These are phyloP conservation scores for Pseudomyrmex sp. DNA, from an alignment of 1,140 invertebrate species.

Conservation along the genomic window DNA sequence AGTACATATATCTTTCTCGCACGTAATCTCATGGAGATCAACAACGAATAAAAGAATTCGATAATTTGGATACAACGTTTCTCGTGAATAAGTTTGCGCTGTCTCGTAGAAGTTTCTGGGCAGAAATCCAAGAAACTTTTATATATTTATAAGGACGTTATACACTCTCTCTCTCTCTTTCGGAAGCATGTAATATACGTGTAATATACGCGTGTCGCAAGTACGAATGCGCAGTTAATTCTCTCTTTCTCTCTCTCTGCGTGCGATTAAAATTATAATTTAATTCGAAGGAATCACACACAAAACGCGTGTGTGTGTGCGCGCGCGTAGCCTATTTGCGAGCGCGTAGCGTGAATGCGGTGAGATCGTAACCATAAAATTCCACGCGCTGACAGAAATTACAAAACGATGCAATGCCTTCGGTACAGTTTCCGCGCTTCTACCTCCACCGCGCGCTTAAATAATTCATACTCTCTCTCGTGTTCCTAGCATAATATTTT, in stretches of 20 bases:
- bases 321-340: constrained; percentile 61
- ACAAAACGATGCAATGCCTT: constrained; percentile 61
- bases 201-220: neutral
- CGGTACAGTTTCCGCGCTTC: constrained; percentile 62
- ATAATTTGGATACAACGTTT: neutral
- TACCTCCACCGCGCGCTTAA: constrained; percentile 58
- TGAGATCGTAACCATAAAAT: constrained; percentile 66
- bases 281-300: constrained; percentile 68
- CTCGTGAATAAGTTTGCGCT: no score
- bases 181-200: no score
- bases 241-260: neutral
- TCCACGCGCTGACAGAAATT: constrained; percentile 61
- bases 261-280: constrained; percentile 73
- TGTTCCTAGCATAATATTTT: constrained; percentile 65
- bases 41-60: neutral
- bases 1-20: neutral
- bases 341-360: constrained; percentile 17
- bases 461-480: constrained; percentile 67
- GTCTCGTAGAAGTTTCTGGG: no score
- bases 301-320: no score
- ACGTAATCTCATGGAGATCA: neutral
- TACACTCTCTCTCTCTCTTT: no score
- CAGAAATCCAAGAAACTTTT: neutral
- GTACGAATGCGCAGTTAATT: constrained; percentile 18
- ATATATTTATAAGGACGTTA: neutral